Conservation (phyloP, 1,140 invertebrate genomes). For the Temnothorax curvispinosus region DNA sequence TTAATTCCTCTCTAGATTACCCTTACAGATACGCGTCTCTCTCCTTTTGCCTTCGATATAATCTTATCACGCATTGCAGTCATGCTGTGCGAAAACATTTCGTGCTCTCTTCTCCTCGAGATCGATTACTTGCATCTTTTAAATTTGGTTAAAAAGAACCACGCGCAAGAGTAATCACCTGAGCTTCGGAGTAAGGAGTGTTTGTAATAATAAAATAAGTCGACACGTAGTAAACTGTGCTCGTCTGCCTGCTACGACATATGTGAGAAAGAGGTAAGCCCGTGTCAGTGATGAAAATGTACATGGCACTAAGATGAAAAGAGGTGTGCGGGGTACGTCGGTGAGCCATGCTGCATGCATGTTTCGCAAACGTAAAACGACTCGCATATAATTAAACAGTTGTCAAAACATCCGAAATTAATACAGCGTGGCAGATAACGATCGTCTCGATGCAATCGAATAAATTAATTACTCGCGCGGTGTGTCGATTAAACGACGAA, state of each 20-base stretch:
- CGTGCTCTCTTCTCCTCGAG: not conserved
- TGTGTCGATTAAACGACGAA: not conserved
- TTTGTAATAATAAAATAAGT: constrained; percentile 64
- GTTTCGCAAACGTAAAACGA: not conserved
- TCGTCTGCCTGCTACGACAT: constrained; percentile 16
- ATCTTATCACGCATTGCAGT: not conserved
- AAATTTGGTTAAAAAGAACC: constrained; percentile 11
- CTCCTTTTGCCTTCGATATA: not conserved
- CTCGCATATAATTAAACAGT: not conserved
- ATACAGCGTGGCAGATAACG: constrained; percentile 18
- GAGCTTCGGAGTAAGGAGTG: constrained; percentile 6
- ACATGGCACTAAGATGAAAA: constrained; percentile 9
- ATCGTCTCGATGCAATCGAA: not conserved
- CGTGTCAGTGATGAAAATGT: constrained; percentile 28
- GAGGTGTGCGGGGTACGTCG: not conserved
- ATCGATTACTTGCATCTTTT: not conserved
- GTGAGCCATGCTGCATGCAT: not conserved
- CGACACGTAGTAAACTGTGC: constrained; percentile 34
- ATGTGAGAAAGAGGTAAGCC: constrained; percentile 43
- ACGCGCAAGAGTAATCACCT: not conserved
- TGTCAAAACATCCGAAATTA: not conserved
- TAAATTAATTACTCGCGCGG: not conserved
- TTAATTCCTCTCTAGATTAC: not conserved
- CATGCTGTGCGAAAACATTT: not conserved
- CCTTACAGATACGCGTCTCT: not conserved